A percentile compares a stretch with the other conserved stretches of the same genome.
Conservation (phyloP, 2,797 vertebrate genomes). For the Bovichtus variegatus region DNA sequence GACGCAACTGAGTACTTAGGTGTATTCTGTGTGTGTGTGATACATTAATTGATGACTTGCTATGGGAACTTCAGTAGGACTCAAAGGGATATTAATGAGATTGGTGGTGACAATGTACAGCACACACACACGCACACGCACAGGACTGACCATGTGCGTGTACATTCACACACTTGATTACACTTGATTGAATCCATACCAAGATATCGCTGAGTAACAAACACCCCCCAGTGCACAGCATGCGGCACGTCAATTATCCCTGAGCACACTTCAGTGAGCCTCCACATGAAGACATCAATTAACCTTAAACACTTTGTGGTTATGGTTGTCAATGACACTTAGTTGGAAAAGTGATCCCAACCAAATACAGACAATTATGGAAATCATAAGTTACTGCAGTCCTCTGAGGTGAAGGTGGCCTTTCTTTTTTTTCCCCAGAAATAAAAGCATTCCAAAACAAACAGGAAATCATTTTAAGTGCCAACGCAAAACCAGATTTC, state of each 20-base stretch:
- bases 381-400: not conserved
- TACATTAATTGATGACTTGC: conserved; percentile 40
- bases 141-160: no score
- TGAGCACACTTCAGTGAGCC: no score
- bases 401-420: not conserved
- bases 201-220: no score
- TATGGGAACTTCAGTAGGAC: conserved; percentile 21
- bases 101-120: conserved; percentile 19
- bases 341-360: conserved; percentile 9
- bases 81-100: conserved; percentile 37
- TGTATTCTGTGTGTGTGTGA: conserved; percentile 2
- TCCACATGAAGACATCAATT: conserved; percentile 40
- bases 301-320: conserved; percentile 25
- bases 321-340: conserved; percentile 36
- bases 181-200: no score
- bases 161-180: no score
- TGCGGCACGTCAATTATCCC: no score
- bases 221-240: no score
- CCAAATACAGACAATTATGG: not conserved
- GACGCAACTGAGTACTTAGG: conserved; percentile 3
- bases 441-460: not conserved
- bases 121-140: not conserved
- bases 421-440: no score
- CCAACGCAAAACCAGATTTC: not conserved
- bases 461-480: not conserved